A percentile compares a stretch with the other conserved stretches of the same genome.
Evolutionary conservation across 2,888 invertebrate species (phyloP).

Genomic region (Andrena marginata): DNA sequence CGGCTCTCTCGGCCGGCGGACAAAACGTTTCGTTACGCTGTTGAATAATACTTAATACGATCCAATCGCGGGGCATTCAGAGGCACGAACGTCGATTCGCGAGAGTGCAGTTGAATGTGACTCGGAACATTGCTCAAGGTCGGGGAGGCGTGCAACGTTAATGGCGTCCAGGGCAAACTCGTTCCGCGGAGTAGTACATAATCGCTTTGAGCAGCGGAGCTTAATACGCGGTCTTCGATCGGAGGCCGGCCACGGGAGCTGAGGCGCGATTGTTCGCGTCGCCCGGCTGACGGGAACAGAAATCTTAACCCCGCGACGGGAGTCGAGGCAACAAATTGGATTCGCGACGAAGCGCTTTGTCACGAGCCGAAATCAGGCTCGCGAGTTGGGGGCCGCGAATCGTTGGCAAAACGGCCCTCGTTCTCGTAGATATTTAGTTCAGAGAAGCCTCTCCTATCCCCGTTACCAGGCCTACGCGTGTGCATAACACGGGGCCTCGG

Average conservation of each 20-base stretch:
- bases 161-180: slow-evolving; percentile 54
- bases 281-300: neutral
- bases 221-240: slow-evolving; percentile 28
- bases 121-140: slow-evolving; percentile 45
- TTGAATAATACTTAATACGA: slow-evolving; percentile 6
- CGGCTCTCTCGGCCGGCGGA: neutral
- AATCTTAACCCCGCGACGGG: neutral
- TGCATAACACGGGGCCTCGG: neutral
- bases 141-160: slow-evolving; percentile 50
- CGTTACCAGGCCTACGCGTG: too few species aligned
- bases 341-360: neutral
- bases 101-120: slow-evolving; percentile 51
- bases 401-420: too few species aligned
- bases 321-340: neutral
- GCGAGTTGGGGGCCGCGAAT: too few species aligned
- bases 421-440: too few species aligned
- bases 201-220: slow-evolving; percentile 36
- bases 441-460: too few species aligned
- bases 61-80: neutral
- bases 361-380: too few species aligned
- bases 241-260: slow-evolving; percentile 28
- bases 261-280: slow-evolving; percentile 23
- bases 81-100: slow-evolving; percentile 1
- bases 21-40: neutral
- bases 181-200: slow-evolving; percentile 41